These are phyloP conservation scores for Trachelus stipa DNA, from an alignment of 2,888 invertebrate genomes.

Conservation along the genomic window DNA sequence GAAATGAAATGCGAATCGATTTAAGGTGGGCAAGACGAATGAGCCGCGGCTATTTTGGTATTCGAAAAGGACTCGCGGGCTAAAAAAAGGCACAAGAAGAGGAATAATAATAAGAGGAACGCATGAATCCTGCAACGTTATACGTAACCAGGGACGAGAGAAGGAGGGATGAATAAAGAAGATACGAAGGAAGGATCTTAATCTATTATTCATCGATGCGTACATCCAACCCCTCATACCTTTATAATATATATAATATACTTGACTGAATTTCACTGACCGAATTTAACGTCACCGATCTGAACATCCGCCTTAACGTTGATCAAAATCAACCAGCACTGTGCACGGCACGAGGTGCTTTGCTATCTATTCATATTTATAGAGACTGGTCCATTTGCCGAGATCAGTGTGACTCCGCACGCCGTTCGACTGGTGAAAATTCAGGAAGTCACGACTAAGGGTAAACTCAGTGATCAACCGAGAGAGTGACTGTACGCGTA, in stretches of 20 bases:
- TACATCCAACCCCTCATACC: background rate
- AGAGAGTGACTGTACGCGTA: background rate
- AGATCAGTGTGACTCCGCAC: slow-evolving; percentile 43
- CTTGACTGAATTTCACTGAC: slow-evolving; percentile 32
- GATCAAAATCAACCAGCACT: slow-evolving; percentile 41
- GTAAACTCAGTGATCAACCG: background rate
- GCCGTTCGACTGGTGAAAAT: slow-evolving; percentile 16
- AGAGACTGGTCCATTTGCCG: slow-evolving; percentile 49
- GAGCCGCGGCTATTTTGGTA: slow-evolving; percentile 28
- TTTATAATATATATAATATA: background rate
- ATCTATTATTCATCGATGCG: slow-evolving; percentile 37
- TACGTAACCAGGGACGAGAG: background rate
- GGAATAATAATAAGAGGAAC: slow-evolving; percentile 15
- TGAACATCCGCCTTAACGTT: slow-evolving; percentile 44
- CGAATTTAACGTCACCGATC: slow-evolving; percentile 44
- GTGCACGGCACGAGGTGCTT: slow-evolving; percentile 23
- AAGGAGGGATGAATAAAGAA: slow-evolving; percentile 2
- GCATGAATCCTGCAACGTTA: slow-evolving; percentile 1
- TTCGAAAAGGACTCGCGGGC: background rate
- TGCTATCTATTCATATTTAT: slow-evolving; percentile 51
- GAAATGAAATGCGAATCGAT: slow-evolving; percentile 47
- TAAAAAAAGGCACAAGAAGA: slow-evolving; percentile 7
- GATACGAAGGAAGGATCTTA: slow-evolving; percentile 37
- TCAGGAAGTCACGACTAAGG: background rate
- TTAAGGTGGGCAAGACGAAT: slow-evolving; percentile 33